These are phyloP conservation scores for Phrynocephalus vlangalii DNA, from an alignment of 2,797 vertebrate genomes.

Conservation along the genomic window DNA sequence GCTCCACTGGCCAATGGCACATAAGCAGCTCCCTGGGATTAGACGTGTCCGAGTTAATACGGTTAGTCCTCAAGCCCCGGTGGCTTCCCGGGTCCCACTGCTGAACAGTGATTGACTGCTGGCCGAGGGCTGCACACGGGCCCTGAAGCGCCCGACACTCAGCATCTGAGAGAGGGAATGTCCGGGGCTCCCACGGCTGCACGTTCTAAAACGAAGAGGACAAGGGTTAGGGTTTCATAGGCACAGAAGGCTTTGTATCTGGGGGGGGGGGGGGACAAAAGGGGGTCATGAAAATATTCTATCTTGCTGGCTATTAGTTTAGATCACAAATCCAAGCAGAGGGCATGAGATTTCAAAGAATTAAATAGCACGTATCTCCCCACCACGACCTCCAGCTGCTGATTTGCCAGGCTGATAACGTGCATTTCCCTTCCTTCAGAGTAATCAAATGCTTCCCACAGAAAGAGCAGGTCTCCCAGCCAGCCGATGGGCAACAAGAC, in stretches of 20 bases:
- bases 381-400: background rate
- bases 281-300: accelerated
- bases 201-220: constrained; percentile 54
- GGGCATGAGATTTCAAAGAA: background rate
- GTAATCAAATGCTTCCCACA: background rate
- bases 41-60: background rate
- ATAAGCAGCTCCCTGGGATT: background rate
- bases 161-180: constrained; percentile 70
- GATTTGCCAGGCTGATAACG: too few relatives aligned
- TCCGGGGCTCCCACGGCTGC: constrained; percentile 70
- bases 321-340: background rate
- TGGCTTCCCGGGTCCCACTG: constrained; percentile 14
- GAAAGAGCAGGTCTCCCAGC: background rate
- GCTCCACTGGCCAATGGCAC: constrained; percentile 6
- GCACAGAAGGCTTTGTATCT: background rate
- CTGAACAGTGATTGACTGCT: background rate
- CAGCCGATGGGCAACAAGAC: background rate
- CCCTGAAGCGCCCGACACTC: constrained; percentile 65
- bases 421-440: too few relatives aligned
- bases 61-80: constrained; percentile 23
- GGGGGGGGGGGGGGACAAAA: background rate
- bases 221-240: background rate
- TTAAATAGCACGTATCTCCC: background rate
- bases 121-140: constrained; percentile 32
- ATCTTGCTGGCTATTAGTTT: too few relatives aligned